Evolutionary conservation across 2,113 vertebrate genomes (phyloP).

Genomic region (human (Homo sapiens)): DNA sequence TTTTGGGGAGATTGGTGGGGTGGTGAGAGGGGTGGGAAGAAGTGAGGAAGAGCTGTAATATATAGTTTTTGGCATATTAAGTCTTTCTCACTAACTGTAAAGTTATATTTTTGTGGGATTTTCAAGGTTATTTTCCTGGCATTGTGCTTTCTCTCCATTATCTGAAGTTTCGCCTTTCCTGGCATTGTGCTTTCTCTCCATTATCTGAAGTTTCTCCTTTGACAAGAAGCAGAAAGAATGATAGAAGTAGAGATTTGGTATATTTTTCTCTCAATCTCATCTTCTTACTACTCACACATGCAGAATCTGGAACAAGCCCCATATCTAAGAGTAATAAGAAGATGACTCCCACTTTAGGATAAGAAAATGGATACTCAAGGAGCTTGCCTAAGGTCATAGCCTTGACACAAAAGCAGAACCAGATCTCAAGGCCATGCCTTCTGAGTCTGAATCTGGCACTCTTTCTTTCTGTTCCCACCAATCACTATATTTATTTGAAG

Average conservation of each 20-base stretch:
- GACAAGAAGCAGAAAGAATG: conserved; percentile 25
- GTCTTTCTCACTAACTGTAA: neutral
- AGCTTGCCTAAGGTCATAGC: neutral
- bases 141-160: neutral
- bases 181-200: neutral
- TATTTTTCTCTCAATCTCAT: neutral
- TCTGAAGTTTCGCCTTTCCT: neutral
- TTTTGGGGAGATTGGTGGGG: neutral
- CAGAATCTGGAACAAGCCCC: neutral
- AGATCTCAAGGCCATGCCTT: neutral
- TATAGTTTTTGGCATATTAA: neutral
- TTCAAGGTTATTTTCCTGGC: neutral
- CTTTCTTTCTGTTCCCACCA: neutral
- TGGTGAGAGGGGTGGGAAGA: neutral
- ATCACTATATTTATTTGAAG: neutral
- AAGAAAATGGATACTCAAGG: neutral
- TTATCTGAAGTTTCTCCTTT: neutral
- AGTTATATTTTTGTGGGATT: neutral
- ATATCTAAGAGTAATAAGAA: neutral
- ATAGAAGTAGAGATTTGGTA: neutral
- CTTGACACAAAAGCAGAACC: neutral
- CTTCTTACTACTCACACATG: neutral
- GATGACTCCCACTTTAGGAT: neutral
- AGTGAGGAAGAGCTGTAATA: neutral
- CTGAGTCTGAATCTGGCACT: neutral